phyloP scores from a whole-genome alignment of 1,140 invertebrate species.

The Cyclina sinensis region DNA sequence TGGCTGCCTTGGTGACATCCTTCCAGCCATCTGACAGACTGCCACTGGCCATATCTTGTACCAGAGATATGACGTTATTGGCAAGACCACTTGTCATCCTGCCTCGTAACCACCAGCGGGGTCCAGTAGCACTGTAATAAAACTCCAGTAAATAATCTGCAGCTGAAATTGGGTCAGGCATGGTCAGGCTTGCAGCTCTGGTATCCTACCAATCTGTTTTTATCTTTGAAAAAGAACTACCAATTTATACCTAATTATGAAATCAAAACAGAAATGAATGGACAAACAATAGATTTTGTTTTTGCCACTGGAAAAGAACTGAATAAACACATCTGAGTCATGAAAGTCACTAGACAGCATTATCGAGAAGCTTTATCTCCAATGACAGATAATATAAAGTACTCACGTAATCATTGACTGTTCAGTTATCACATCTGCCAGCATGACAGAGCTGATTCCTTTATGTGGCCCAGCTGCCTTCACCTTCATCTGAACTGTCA shows the following conservation, averaged over 20 bases:
- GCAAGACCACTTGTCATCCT: conserved; percentile 94
- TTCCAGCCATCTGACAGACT: conserved; percentile 95
- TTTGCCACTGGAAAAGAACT: no score
- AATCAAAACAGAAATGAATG: no score
- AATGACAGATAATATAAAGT: background rate
- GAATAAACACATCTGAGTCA: no score
- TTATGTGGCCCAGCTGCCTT: conserved; percentile 91
- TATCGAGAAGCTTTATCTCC: no score
- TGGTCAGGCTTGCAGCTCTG: no score
- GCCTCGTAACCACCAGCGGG: conserved; percentile 95
- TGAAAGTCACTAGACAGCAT: no score
- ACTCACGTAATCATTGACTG: conserved; percentile 68
- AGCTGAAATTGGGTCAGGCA: no score
- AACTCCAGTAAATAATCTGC: no score
- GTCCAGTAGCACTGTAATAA: conserved; percentile 83
- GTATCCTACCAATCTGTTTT: no score
- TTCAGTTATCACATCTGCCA: conserved; percentile 87
- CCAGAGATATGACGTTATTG: conserved; percentile 94
- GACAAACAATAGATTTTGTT: background rate
- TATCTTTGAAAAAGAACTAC: no score
- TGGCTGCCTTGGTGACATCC: conserved; percentile 94
- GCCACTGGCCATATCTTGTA: conserved; percentile 97
- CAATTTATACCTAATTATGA: no score
- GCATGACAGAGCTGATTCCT: conserved; percentile 89
- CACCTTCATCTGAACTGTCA: conserved; percentile 95